Evolutionary conservation across 2,113 vertebrate species (phyloP).

Genomic region (Hypanus sabinus): DNA sequence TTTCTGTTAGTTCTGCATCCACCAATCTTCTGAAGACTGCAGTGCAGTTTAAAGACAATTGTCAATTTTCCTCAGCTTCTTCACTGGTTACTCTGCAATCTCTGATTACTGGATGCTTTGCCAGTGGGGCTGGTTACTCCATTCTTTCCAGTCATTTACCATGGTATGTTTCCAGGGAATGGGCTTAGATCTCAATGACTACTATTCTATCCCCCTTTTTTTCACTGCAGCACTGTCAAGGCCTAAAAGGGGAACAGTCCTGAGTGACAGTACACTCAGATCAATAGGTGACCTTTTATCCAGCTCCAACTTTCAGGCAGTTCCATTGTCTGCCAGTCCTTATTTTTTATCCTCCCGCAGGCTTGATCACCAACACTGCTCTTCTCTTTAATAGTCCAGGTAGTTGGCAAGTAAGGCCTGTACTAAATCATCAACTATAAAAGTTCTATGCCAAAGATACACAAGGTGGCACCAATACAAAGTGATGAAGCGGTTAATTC

Average conservation of each 20-base stretch:
- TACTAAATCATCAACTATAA: background rate
- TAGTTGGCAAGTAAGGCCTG: background rate
- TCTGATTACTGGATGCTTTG: too few species aligned
- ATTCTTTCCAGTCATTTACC: background rate
- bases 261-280: background rate
- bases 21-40: too few species aligned
- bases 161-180: background rate
- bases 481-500: background rate
- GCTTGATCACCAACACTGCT: background rate
- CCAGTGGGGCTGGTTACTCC: background rate
- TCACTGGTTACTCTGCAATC: too few species aligned
- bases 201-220: background rate
- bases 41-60: too few species aligned
- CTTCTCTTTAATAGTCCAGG: background rate
- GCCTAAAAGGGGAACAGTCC: background rate
- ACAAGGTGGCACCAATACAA: background rate
- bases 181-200: background rate
- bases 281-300: background rate
- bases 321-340: background rate
- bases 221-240: background rate
- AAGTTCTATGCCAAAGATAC: background rate
- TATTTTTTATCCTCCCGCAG: background rate
- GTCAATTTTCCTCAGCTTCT: too few species aligned
- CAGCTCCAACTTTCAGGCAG: background rate
- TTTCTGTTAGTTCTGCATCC: too few species aligned